A percentile compares a stretch with the other conserved stretches of the same genome.
Evolutionary conservation across 2,888 invertebrate genomes (phyloP).

Genomic region (Amphipoea oculea): DNA sequence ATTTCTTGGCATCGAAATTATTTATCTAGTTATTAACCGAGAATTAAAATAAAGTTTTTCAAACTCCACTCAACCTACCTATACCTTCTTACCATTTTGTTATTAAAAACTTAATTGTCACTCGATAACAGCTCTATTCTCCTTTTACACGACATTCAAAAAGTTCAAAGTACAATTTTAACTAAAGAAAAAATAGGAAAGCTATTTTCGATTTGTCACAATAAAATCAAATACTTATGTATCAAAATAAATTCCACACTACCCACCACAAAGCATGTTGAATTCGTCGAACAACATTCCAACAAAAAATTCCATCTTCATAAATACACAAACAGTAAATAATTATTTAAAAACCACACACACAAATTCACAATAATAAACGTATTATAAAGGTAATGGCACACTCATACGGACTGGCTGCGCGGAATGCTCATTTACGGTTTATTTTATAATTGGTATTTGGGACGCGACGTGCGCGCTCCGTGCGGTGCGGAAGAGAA

Average conservation of each 20-base stretch:
- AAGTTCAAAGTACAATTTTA: no score
- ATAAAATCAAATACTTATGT: not conserved
- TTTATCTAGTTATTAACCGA: not conserved
- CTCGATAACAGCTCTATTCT: not conserved
- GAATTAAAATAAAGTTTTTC: not conserved
- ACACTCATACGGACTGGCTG: conserved; percentile 69
- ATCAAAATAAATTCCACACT: conserved; percentile 19
- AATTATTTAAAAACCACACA: conserved; percentile 36
- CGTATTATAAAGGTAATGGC: conserved; percentile 67
- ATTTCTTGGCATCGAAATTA: not conserved
- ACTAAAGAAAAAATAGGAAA: not conserved
- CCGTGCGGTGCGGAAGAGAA: conserved; percentile 84
- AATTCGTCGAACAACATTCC: conserved; percentile 49
- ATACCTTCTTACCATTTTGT: not conserved
- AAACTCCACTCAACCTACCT: not conserved
- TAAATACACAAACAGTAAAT: conserved; percentile 36
- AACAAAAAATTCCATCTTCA: conserved; percentile 50
- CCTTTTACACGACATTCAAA: not conserved
- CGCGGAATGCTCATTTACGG: conserved; percentile 73
- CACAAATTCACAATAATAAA: conserved; percentile 45
- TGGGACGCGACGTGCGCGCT: conserved; percentile 84
- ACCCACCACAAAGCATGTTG: conserved; percentile 59
- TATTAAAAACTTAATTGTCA: not conserved
- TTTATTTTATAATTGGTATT: conserved; percentile 79
- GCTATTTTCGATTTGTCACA: not conserved